A percentile compares a stretch with the other conserved stretches of the same genome.
These are phyloP conservation scores for Gouania willdenowi DNA, from an alignment of 2,797 vertebrate genomes.

Conservation along the genomic window DNA sequence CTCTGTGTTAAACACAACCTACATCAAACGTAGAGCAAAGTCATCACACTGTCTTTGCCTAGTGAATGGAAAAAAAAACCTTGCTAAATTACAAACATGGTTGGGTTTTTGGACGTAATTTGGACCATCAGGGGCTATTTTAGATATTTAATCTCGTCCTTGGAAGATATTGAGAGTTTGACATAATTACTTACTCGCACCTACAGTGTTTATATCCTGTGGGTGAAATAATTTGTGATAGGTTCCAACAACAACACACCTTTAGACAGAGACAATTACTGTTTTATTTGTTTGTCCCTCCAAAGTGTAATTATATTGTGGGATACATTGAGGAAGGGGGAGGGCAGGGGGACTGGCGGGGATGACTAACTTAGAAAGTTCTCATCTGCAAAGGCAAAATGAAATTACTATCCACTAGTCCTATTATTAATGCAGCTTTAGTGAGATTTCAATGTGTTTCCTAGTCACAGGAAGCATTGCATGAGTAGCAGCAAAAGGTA, in stretches of 20 bases:
- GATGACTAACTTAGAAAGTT: constrained; percentile 41
- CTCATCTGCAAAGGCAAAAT: constrained; percentile 45
- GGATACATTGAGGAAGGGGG: too few species aligned
- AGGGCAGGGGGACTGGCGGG: too few species aligned
- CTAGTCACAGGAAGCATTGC: constrained; percentile 16
- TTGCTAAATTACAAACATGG: constrained; percentile 11
- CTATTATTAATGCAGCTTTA: constrained; percentile 33
- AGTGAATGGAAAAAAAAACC: constrained; percentile 12
- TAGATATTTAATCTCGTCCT: constrained; percentile 9
- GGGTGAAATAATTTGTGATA: neutral
- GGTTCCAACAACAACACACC: neutral
- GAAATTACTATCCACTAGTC: constrained; percentile 38
- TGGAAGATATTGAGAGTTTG: constrained; percentile 1
- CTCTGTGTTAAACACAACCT: constrained; percentile 6
- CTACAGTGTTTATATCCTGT: neutral
- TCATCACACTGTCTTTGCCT: constrained; percentile 5
- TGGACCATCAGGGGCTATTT: constrained; percentile 7
- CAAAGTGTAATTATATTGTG: neutral
- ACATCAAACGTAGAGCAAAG: constrained; percentile 14
- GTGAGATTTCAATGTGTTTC: constrained; percentile 27
- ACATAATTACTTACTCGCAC: neutral
- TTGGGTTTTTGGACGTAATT: constrained; percentile 3
- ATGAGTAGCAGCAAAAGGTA: constrained; percentile 3
- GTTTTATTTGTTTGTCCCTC: neutral
- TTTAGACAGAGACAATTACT: neutral